A percentile compares a stretch with the other conserved stretches of the same genome.
These are phyloP conservation scores for Capreolus pygargus DNA, from an alignment of 2,113 vertebrate species.

Conservation along the genomic window DNA sequence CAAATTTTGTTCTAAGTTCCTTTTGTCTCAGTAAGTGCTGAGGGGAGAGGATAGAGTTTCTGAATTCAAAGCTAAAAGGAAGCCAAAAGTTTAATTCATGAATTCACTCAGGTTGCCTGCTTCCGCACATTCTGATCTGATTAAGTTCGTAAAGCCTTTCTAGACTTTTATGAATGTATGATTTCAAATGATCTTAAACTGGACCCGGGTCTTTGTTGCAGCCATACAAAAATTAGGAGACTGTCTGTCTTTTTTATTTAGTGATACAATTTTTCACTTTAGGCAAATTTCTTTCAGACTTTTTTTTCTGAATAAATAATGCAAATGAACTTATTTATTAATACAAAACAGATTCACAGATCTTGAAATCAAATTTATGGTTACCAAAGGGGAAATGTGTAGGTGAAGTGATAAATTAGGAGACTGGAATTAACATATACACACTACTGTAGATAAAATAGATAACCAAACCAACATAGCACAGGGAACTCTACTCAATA, in stretches of 20 bases:
- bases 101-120: not conserved
- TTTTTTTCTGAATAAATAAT: not conserved
- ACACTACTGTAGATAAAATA: not conserved
- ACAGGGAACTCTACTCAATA: not conserved
- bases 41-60: not conserved
- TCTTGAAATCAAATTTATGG: not conserved
- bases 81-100: not conserved
- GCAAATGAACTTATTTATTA: not conserved
- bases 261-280: not conserved
- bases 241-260: not conserved
- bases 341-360: not conserved
- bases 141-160: not conserved
- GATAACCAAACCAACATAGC: not conserved
- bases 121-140: not conserved
- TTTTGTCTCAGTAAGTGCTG: not conserved
- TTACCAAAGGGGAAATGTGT: not conserved
- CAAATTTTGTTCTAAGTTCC: not conserved
- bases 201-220: not conserved
- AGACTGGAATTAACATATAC: not conserved
- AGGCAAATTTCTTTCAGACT: not conserved
- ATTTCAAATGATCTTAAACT: not conserved
- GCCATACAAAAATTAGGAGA: not conserved
- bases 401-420: not conserved
- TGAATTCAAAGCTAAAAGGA: constrained; percentile 9
- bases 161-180: constrained; percentile 25